Evolutionary conservation across 2,888 invertebrate species (phyloP), one percentile per base, ranked within the genome.

Genomic region (Lymantria monacha): DNA sequence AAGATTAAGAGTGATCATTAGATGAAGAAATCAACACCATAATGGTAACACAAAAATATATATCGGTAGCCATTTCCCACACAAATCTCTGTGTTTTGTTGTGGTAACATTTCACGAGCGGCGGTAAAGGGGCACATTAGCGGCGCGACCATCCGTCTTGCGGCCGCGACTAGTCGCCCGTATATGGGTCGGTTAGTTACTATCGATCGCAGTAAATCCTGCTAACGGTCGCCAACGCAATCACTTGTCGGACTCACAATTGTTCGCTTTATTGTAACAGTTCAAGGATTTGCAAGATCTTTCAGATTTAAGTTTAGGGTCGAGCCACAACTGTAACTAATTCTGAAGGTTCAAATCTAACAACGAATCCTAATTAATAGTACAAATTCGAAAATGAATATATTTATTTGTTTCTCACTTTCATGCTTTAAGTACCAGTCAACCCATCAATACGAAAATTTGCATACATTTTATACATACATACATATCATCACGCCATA

Each of bases 141-240:
- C 66, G 53, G 52, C 55, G 68, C 66, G 72, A 63, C 63, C 69
- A 70, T 76, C 68, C 66, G 70, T 75, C 78, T 72, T 66, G 58
- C 46, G 46, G 48, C 42, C 41, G 60, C 59, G 55, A 48, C 53
- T 56, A 53, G 55, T 52, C 53, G 47, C 51, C 74, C 75, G 51
- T 67, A 74, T 72, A 72, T 71, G 76, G 76, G 57, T 53, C 57
- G 54, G 67, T 66, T 75, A 70, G 71, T 70, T 54, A 40, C 56
- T 72, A 77, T 76, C 75, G 72, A 69, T 69, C 55, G 71, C 72
- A 70, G 68, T 79, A 76, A 79, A 74, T 78, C 65, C 63, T 63
- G 51, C 56, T 74, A 73, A 69, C 74, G 67, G 75, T 66, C 59
- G 64, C 63, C 64, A 51, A 53, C 64, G 69, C 69, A 63, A 63